These are phyloP conservation scores for Hippasteria phrygiana DNA, from an alignment of 53 echinoderm and acorn worm species.

Conservation along the genomic window DNA sequence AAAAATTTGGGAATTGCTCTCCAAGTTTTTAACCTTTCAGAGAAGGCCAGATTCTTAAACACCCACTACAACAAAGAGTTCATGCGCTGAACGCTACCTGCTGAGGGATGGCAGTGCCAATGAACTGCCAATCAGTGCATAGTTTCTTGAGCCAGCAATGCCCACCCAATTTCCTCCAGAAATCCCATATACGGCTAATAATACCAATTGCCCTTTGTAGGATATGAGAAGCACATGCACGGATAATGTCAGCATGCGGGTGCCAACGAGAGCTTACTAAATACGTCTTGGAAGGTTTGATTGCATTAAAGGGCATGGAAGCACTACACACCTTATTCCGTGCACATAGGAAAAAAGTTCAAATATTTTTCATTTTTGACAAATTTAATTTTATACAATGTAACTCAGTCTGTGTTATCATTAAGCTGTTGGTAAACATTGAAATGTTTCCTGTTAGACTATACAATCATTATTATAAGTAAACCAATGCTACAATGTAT, in stretches of 20 bases:
- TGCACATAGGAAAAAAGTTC: too few relatives aligned
- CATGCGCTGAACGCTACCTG: neutral
- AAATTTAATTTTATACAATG: too few relatives aligned
- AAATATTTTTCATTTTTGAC: too few relatives aligned
- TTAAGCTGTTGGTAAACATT: too few relatives aligned
- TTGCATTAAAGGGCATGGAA: too few relatives aligned
- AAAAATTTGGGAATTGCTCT: neutral
- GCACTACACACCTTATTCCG: too few relatives aligned
- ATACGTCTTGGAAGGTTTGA: too few relatives aligned
- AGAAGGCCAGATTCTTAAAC: neutral
- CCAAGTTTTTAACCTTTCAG: slow-evolving; percentile 14
- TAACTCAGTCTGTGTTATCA: too few relatives aligned
- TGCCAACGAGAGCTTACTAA: too few relatives aligned
- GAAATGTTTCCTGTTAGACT: too few relatives aligned
- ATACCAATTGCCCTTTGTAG: slow-evolving; percentile 9
- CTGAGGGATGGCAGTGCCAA: slow-evolving; percentile 45
- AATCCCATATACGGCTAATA: slow-evolving; percentile 45
- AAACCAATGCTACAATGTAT: too few relatives aligned
- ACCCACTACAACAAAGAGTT: neutral
- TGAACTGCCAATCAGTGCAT: slow-evolving; percentile 19
- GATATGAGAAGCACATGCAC: neutral
- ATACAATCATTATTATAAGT: too few relatives aligned
- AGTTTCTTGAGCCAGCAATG: neutral
- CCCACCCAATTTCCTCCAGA: slow-evolving; percentile 21
- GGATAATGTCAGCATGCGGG: neutral